phyloP scores from a whole-genome alignment of 2,113 vertebrate genomes.

The Xenopus borealis region DNA sequence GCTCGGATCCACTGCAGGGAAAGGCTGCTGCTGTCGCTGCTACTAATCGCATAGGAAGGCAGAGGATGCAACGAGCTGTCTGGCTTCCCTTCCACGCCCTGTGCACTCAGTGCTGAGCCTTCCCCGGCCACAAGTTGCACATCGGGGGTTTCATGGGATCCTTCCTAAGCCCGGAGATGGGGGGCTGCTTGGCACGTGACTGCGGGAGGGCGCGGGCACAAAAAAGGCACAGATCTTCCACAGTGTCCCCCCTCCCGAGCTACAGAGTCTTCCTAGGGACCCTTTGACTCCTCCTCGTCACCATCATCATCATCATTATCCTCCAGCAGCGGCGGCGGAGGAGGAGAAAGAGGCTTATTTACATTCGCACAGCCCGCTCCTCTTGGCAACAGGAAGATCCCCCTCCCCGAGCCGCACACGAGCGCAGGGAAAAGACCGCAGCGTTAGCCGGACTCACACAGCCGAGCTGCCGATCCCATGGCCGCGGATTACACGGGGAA shows the following conservation, averaged over 20 bases:
- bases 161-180: background rate
- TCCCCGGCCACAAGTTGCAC: conserved; percentile 4
- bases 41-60: background rate
- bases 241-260: conserved; percentile 24
- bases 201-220: conserved; percentile 39
- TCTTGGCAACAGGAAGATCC: conserved; percentile 50
- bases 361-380: conserved; percentile 55
- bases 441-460: conserved; percentile 24
- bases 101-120: conserved; percentile 8
- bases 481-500: background rate
- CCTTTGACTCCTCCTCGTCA: conserved; percentile 37
- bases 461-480: background rate
- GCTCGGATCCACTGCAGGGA: conserved; percentile 16
- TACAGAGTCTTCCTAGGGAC: conserved; percentile 33
- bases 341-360: conserved; percentile 42
- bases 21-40: background rate
- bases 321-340: conserved; percentile 43
- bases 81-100: conserved; percentile 23
- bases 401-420: conserved; percentile 22
- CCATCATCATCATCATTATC: background rate
- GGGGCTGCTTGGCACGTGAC: background rate
- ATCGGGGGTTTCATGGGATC: background rate
- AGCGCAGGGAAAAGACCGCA: conserved; percentile 34
- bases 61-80: background rate
- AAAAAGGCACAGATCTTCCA: conserved; percentile 39